These are phyloP conservation scores for Hycleus cichorii DNA, from an alignment of 1,140 invertebrate genomes.

Conservation along the genomic window DNA sequence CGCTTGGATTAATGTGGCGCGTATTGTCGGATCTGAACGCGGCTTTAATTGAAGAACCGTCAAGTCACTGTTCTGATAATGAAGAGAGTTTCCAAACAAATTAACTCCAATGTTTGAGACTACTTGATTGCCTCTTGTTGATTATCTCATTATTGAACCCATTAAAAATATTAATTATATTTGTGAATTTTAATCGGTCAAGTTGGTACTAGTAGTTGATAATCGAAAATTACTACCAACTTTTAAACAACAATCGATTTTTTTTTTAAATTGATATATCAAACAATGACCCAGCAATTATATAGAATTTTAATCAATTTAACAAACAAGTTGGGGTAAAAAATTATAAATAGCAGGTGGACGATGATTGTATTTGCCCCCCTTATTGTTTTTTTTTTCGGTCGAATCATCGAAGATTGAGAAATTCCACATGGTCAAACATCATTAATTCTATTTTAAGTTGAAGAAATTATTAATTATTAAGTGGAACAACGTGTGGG, in stretches of 20 bases:
- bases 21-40: neutral
- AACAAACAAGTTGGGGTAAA: too few species aligned
- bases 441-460: too few species aligned
- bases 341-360: too few species aligned
- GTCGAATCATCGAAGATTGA: too few species aligned
- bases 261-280: neutral
- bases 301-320: too few species aligned
- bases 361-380: too few species aligned
- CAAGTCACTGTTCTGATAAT: conserved; percentile 13
- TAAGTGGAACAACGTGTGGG: too few species aligned
- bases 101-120: conserved; percentile 9
- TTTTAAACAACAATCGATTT: neutral
- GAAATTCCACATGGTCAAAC: too few species aligned
- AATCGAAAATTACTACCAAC: too few species aligned
- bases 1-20: neutral
- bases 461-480: too few species aligned
- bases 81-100: conserved; percentile 17
- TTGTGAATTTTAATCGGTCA: neutral
- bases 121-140: conserved; percentile 16
- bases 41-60: conserved; percentile 1
- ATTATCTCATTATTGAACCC: conserved; percentile 18
- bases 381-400: too few species aligned
- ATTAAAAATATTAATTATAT: conserved; percentile 16
- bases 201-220: too few species aligned
- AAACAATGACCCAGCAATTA: neutral